Conservation (phyloP, 92 coral and sea anemone genomes). For the Porites cylindrica region DNA sequence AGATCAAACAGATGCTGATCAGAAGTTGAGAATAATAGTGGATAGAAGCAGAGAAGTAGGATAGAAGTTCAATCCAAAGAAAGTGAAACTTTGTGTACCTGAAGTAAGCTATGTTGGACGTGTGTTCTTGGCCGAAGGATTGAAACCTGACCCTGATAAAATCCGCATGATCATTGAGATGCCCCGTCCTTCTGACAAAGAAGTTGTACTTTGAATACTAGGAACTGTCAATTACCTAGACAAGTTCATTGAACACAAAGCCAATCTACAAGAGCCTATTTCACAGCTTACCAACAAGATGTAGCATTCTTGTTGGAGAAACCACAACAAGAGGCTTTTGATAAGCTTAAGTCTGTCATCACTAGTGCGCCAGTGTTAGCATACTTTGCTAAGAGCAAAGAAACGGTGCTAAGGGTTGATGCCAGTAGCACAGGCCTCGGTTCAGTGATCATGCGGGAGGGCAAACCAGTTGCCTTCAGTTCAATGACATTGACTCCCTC, state of each 20-base stretch:
- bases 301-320: conserved; percentile 58
- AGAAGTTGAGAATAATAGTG: conserved; percentile 8
- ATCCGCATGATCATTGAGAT: conserved; percentile 45
- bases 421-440: too few relatives aligned
- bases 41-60: conserved; percentile 40
- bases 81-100: conserved; percentile 34
- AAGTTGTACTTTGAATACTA: conserved; percentile 38
- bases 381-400: neutral
- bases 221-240: conserved; percentile 45
- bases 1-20: too few relatives aligned
- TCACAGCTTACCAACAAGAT: conserved; percentile 50
- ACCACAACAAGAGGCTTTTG: conserved; percentile 66
- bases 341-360: conserved; percentile 46
- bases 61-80: conserved; percentile 47
- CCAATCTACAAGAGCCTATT: conserved; percentile 48
- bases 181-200: conserved; percentile 64
- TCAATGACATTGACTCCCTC: conserved; percentile 37
- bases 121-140: conserved; percentile 39
- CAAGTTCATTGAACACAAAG: conserved; percentile 65
- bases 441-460: too few relatives aligned
- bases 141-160: conserved; percentile 56
- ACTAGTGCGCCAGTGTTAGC: conserved; percentile 54
- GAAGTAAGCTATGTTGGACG: conserved; percentile 35
- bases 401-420: too few relatives aligned
- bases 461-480: too few relatives aligned